phyloP scores from a whole-genome alignment of 2,888 invertebrate genomes.

The Amblyjoppa fuscipennis region DNA sequence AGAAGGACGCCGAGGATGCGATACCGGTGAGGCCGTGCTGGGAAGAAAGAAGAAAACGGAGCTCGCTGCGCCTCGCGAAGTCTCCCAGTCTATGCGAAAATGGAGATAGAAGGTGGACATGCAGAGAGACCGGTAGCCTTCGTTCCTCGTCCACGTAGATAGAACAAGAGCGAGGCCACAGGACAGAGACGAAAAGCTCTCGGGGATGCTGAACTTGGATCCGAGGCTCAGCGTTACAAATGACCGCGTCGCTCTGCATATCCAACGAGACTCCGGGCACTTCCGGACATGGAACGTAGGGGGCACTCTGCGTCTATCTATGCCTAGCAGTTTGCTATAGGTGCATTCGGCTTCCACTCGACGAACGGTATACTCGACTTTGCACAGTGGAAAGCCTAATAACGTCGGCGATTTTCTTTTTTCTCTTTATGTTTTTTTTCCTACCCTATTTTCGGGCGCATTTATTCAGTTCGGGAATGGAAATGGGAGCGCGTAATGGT shows the following conservation, averaged over 20 bases:
- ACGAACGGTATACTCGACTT: conserved; percentile 9
- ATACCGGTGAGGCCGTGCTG: neutral
- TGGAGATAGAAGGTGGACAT: conserved; percentile 32
- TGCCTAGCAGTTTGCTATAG: conserved; percentile 14
- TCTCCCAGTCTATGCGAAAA: conserved; percentile 25
- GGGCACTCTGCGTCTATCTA: conserved; percentile 7
- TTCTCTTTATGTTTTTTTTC: neutral
- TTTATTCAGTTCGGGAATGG: neutral
- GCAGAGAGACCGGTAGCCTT: conserved; percentile 17
- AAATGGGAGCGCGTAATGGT: neutral
- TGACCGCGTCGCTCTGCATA: conserved; percentile 81
- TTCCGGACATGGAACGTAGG: conserved; percentile 44
- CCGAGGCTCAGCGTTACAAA: conserved; percentile 80
- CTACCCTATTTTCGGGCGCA: neutral
- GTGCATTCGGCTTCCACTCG: conserved; percentile 14
- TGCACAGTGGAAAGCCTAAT: conserved; percentile 19
- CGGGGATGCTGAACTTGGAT: conserved; percentile 73
- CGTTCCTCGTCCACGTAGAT: conserved; percentile 14
- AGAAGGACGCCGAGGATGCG: neutral
- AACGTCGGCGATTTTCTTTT: conserved; percentile 12
- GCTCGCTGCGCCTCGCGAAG: neutral
- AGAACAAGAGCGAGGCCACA: conserved; percentile 2
- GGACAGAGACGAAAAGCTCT: conserved; percentile 73
- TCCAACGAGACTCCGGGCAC: conserved; percentile 74
- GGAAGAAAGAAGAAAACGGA: conserved; percentile 6